phyloP scores from a whole-genome alignment of 2,113 vertebrate genomes.

The Prionailurus viverrinus region DNA sequence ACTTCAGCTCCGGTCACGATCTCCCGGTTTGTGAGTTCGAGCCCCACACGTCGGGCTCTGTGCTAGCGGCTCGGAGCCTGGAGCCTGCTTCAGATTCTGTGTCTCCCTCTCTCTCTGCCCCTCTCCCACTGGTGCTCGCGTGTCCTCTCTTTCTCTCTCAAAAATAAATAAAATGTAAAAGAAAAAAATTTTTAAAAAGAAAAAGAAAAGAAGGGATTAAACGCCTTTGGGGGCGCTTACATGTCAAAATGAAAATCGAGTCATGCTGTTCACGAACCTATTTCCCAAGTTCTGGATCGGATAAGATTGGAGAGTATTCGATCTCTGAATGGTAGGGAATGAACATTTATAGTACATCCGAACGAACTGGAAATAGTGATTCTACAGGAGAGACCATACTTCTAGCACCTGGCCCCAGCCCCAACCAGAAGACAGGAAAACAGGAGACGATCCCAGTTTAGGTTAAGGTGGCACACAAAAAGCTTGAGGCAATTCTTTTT shows the following conservation, averaged over 20 bases:
- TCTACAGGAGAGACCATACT: neutral
- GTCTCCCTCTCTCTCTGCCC: too few species aligned
- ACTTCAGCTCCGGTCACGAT: too few species aligned
- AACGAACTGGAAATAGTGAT: slow-evolving; percentile 39
- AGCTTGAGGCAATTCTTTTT: neutral
- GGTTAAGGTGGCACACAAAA: slow-evolving; percentile 27
- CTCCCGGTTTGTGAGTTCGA: too few species aligned
- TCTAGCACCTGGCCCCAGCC: neutral
- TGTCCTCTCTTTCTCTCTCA: too few species aligned
- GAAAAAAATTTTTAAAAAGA: too few species aligned
- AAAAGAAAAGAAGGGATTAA: neutral
- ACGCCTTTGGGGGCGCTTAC: neutral
- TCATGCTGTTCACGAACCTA: slow-evolving; percentile 18
- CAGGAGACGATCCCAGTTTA: neutral
- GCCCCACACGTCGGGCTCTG: too few species aligned
- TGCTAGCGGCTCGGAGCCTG: too few species aligned
- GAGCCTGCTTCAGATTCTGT: too few species aligned
- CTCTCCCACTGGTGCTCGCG: too few species aligned
- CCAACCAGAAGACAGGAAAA: slow-evolving; percentile 31
- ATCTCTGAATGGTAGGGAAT: slow-evolving; percentile 36
- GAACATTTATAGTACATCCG: neutral
- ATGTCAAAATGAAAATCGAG: slow-evolving; percentile 42
- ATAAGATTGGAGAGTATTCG: neutral
- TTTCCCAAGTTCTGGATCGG: slow-evolving; percentile 37
- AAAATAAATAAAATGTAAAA: too few species aligned